These are phyloP conservation scores for Hepsetus odoe DNA, from an alignment of 2,113 vertebrate species.

Conservation along the genomic window DNA sequence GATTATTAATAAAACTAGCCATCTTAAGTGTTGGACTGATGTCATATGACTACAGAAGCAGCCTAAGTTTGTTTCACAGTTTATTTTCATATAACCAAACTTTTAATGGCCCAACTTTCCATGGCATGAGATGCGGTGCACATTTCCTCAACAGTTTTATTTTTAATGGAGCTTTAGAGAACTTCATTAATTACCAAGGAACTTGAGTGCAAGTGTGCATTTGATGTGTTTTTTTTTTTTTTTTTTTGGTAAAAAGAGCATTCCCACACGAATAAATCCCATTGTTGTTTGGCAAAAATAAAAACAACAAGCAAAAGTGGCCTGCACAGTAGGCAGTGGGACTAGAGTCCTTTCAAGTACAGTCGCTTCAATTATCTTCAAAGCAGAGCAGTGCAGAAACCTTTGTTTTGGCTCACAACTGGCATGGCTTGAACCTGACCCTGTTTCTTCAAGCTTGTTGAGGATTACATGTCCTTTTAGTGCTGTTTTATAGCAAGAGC, in stretches of 20 bases:
- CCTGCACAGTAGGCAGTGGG: conserved; percentile 61
- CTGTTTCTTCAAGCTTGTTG: conserved; percentile 73
- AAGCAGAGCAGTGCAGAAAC: conserved; percentile 67
- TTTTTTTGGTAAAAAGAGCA: conserved; percentile 65
- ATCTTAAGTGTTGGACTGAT: conserved; percentile 46
- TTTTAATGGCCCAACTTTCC: conserved; percentile 54
- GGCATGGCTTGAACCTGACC: conserved; percentile 74
- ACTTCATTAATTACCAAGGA: conserved; percentile 70
- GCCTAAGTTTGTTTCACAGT: conserved; percentile 26
- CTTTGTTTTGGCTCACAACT: conserved; percentile 76
- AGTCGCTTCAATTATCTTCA: conserved; percentile 75
- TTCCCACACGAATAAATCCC: conserved; percentile 66
- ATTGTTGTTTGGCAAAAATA: conserved; percentile 53
- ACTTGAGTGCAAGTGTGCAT: conserved; percentile 57
- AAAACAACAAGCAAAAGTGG: conserved; percentile 61
- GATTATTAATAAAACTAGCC: conserved; percentile 37
- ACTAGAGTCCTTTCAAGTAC: conserved; percentile 70
- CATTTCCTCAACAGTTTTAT: conserved; percentile 52
- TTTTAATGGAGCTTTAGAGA: conserved; percentile 67
- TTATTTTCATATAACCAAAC: conserved; percentile 44
- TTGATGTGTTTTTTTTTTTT: conserved; percentile 69
- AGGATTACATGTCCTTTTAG: conserved; percentile 76
- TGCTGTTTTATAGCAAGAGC: conserved; percentile 74
- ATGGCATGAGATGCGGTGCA: conserved; percentile 51
- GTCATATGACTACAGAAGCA: conserved; percentile 26